Evolutionary conservation across 2,888 invertebrate species (phyloP).

Genomic region (Diarsia mendica): DNA sequence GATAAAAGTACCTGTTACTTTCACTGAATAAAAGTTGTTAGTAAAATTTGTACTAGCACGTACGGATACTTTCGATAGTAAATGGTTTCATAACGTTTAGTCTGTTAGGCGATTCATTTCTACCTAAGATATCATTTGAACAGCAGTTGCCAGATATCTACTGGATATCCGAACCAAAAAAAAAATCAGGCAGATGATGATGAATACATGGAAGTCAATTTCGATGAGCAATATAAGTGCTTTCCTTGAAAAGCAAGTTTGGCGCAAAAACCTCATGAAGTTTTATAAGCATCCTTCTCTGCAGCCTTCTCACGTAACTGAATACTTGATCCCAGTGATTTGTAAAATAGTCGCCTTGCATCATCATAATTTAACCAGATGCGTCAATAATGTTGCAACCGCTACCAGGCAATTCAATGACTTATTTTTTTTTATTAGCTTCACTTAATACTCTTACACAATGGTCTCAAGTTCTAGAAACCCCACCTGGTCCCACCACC

Average conservation of each 20-base stretch:
- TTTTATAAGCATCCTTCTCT: background rate
- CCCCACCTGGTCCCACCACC: slow-evolving; percentile 34
- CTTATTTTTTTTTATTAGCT: background rate
- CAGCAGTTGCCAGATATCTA: background rate
- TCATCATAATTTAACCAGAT: slow-evolving; percentile 6
- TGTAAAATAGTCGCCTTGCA: background rate
- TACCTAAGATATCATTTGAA: background rate
- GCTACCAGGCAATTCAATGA: slow-evolving; percentile 9
- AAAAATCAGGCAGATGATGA: too few relatives aligned
- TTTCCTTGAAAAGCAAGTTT: background rate
- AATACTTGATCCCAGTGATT: background rate
- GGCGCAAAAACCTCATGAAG: background rate
- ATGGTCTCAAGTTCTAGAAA: slow-evolving; percentile 14
- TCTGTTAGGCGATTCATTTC: slow-evolving; percentile 16
- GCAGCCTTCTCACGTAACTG: background rate
- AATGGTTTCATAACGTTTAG: slow-evolving; percentile 29
- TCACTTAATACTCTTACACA: slow-evolving; percentile 26
- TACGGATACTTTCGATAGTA: slow-evolving; percentile 52
- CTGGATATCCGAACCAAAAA: too few relatives aligned
- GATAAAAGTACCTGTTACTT: slow-evolving; percentile 57
- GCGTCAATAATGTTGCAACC: slow-evolving; percentile 12
- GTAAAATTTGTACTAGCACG: slow-evolving; percentile 42
- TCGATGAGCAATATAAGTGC: background rate
- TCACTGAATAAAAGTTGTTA: slow-evolving; percentile 53
- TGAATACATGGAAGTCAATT: background rate